Base-by-base conservation (phyloP, 2,888 invertebrate species). In the Chesias legatella region DNA sequence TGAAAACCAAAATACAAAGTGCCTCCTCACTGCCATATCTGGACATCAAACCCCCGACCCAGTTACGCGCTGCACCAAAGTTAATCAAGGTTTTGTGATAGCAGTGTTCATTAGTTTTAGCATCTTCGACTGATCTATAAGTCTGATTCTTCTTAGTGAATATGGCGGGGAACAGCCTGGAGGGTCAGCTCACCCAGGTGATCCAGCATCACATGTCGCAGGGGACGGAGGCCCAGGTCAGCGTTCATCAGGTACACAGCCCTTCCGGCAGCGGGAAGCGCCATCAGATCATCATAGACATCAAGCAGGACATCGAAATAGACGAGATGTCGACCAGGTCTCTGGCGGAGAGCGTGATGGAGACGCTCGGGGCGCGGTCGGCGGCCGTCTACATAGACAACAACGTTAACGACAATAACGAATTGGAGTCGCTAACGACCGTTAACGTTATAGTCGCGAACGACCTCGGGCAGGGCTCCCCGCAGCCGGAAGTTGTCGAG, bases 231-330 rank as follows among this genome's bases (percentile, higher is more conserved):
- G 84, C 88, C 0, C 84, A 85, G 46, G 86, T 88, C 13, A 84
- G 86, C 67, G 86, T 89, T 0, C 88, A 88, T 37, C 86, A 88
- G 40, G 79, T 85, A 9, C 79, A 80, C 36, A 77, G 71, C 11
- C 76, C 84, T 0, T 64, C 79, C 0, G 85, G 84, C 0, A 76
- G 79, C 23, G 84, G 86, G 4, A 88, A 88, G 43, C 67, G 85
- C 0, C 88, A 88, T 41, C 89, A 89, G 53, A 89, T 89, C 24
- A 89, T 89, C 32, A 88, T 88, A 23, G 88, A 88, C 42, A 88
- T 89, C 6, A 89, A 89, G 48, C 88, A 88, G 46, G 88, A 88
- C 30, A 83, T 88, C 27, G 88, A 88, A 43, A 88, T 89, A 10
- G 84, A 88, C 52, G 88, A 88, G 51, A 27, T 85, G 32, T 86